Conservation (phyloP, 2,888 invertebrate genomes). For the Sinhomidia bicolor region DNA sequence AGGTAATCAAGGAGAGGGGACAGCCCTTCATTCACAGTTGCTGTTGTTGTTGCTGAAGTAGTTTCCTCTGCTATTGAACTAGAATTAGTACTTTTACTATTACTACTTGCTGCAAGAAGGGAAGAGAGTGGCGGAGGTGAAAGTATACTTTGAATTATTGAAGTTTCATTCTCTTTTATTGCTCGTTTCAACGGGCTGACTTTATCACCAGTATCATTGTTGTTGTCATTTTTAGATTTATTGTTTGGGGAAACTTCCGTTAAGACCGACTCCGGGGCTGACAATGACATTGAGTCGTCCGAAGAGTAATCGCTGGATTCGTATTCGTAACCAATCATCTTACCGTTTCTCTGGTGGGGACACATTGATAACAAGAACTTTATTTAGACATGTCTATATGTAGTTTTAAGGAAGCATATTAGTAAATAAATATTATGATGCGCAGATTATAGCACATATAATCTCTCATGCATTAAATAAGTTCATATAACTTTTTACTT, state of each 20-base stretch:
- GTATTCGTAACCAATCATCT: no score
- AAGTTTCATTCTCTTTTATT: constrained; percentile 63
- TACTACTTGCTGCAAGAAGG: background rate
- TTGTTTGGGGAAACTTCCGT: constrained; percentile 41
- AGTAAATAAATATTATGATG: no score
- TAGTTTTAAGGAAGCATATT: no score
- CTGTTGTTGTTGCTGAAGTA: background rate
- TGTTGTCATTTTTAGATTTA: constrained; percentile 37
- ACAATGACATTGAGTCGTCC: background rate
- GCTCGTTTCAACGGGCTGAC: constrained; percentile 60
- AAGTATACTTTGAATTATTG: constrained; percentile 68
- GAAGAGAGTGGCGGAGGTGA: constrained; percentile 36
- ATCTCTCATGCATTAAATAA: no score
- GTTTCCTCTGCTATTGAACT: background rate
- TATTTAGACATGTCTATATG: background rate
- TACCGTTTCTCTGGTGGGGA: background rate
- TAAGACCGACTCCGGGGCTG: background rate
- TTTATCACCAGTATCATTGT: background rate
- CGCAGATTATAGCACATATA: no score
- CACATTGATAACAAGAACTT: background rate
- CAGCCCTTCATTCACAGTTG: constrained; percentile 24
- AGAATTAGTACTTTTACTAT: background rate
- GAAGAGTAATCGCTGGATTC: constrained; percentile 3
- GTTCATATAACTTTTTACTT: no score
- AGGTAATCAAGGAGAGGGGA: constrained; percentile 68